Evolutionary conservation across 1,140 invertebrate genomes (phyloP), one percentile per base, ranked within the genome.

Genomic region (Grapholita molesta): DNA sequence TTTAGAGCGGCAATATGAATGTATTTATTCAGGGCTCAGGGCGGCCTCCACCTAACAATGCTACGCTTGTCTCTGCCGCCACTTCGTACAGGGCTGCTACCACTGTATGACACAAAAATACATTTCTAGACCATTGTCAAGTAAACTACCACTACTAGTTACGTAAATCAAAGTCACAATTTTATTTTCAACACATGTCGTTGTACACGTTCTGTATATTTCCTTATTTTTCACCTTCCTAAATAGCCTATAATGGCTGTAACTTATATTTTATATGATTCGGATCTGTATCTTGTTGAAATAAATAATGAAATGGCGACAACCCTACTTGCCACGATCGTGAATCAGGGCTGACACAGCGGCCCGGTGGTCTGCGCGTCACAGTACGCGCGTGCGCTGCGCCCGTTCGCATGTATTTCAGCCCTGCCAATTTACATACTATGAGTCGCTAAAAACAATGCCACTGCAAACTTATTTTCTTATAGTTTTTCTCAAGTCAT

Each of bases 1-100:
- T 91, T 86, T 88, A 83, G 82, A 87, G 89, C 89, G 89, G 84
- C 89, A 86, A 89, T 91, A 91, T 89, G 87, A 89, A 91, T 91
- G 87, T 91, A 91, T 91, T 91, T 91, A 91, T 91, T 88, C 87
- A 87, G 84, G 74, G 80, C 76, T 83, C 76, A 82, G 85, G 84
- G 82, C 82, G 84, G 83, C 80, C 84, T 80, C 75, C 71, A 77
- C 74, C 82, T 89, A 91, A 91, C 89, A 91, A 91, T 91, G 87
- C 86, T 86, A 85, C 80, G 89, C 84, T 89, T 91, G 89, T 89
- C 84, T 84, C 73, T 72, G 77, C 81, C 75, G 80, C 77, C 72
- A 73, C 74, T 70, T 68, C 70, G 66, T 21, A 24, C 70, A 85
- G 85, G 86, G 86, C 61, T 88, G 77, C 38, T 18, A n/a, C 3